phyloP scores from a whole-genome alignment of 2,888 invertebrate species.

The Ametastegia equiseti region DNA sequence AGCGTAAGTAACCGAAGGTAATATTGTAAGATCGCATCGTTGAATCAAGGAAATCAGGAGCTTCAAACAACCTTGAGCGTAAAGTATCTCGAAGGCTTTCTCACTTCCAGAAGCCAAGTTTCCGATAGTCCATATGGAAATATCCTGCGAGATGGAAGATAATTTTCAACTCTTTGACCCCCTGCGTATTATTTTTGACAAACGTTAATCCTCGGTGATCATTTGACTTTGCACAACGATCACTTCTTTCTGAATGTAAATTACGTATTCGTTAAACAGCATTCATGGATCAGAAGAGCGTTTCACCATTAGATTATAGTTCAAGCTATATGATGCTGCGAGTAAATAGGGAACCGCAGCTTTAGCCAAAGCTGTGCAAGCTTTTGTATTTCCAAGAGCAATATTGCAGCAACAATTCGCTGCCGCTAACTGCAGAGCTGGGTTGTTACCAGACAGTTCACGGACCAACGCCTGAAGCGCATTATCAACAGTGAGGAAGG shows the following conservation, averaged over 20 bases:
- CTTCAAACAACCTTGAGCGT: constrained; percentile 69
- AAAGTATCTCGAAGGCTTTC: constrained; percentile 66
- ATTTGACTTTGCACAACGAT: too few relatives aligned
- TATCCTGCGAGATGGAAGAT: constrained; percentile 63
- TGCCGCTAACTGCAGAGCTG: constrained; percentile 77
- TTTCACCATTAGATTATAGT: constrained; percentile 64
- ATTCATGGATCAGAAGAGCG: too few relatives aligned
- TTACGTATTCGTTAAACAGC: too few relatives aligned
- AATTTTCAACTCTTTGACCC: not conserved
- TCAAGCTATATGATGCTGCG: constrained; percentile 70
- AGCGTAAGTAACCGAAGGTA: constrained; percentile 68
- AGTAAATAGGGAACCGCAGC: constrained; percentile 77
- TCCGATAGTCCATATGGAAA: constrained; percentile 72
- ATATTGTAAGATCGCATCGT: constrained; percentile 60
- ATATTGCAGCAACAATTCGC: constrained; percentile 80
- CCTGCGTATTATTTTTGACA: too few relatives aligned
- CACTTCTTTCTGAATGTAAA: too few relatives aligned
- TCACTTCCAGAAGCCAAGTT: constrained; percentile 68
- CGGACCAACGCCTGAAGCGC: constrained; percentile 77
- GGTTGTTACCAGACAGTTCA: constrained; percentile 77
- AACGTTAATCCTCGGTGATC: too few relatives aligned
- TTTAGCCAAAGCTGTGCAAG: constrained; percentile 75
- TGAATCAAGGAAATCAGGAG: constrained; percentile 61
- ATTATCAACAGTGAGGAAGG: constrained; percentile 73
- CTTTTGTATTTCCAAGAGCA: constrained; percentile 76